A percentile compares a stretch with the other conserved stretches of the same genome.
phyloP scores from a whole-genome alignment of 2,113 vertebrate species.

The Gobio gobio region DNA sequence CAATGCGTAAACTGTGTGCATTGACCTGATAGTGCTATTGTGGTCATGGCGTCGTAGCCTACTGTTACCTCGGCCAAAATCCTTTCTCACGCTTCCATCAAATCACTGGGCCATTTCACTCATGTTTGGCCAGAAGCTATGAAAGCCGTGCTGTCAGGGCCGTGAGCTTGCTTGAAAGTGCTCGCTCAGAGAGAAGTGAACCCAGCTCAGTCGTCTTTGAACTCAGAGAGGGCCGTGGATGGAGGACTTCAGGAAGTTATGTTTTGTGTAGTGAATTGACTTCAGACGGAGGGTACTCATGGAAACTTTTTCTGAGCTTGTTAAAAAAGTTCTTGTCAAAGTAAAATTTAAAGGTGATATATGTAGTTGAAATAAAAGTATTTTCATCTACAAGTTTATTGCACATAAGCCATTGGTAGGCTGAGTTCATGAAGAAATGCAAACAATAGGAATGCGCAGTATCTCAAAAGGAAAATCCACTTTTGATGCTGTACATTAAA shows the following conservation, averaged over 20 bases:
- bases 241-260: neutral
- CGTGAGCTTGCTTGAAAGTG: constrained; percentile 11
- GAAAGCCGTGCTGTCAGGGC: constrained; percentile 25
- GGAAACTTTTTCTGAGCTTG: constrained; percentile 10
- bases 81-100: constrained; percentile 29
- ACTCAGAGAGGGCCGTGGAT: neutral
- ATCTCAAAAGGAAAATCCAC: neutral
- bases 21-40: constrained; percentile 49
- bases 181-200: constrained; percentile 10
- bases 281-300: neutral
- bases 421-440: neutral
- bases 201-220: constrained; percentile 29
- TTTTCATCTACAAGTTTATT: no score
- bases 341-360: neutral
- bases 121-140: constrained; percentile 33
- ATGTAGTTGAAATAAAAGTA: neutral
- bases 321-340: neutral
- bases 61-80: neutral
- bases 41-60: neutral
- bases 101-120: neutral
- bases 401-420: no score
- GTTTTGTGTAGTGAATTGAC: constrained; percentile 3
- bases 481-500: neutral
- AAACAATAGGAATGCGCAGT: neutral
- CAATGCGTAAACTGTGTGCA: constrained; percentile 22